phyloP scores from a whole-genome alignment of 2,797 vertebrate genomes.

The Coregonus suidteri region DNA sequence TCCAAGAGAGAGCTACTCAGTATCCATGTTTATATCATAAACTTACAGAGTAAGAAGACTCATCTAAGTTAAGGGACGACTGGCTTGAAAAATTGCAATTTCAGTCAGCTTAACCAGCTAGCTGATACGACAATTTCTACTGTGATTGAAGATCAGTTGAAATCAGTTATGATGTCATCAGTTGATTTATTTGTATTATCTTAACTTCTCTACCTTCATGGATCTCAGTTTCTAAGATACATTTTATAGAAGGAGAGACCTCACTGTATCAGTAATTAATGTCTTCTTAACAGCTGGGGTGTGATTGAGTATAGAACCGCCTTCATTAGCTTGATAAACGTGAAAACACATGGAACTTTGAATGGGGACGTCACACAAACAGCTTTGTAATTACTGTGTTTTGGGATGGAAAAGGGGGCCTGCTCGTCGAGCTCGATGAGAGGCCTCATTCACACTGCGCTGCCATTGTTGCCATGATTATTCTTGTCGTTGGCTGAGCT shows the following conservation, averaged over 20 bases:
- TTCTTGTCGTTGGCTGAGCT: conserved; percentile 69
- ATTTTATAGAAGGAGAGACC: neutral
- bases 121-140: too few species aligned
- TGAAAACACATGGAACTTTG: conserved; percentile 58
- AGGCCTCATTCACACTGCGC: conserved; percentile 65
- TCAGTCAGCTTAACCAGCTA: too few species aligned
- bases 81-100: too few species aligned
- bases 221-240: neutral
- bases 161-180: neutral
- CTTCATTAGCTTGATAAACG: conserved; percentile 60
- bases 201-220: neutral
- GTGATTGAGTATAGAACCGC: conserved; percentile 26
- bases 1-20: neutral
- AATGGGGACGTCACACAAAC: conserved; percentile 38
- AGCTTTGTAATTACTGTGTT: conserved; percentile 57
- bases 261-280: conserved; percentile 21
- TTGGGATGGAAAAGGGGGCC: conserved; percentile 50
- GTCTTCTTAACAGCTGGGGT: conserved; percentile 53
- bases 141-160: neutral
- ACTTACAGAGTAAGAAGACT: neutral
- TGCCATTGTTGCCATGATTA: conserved; percentile 64
- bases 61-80: neutral
- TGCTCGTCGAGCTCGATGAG: conserved; percentile 38
- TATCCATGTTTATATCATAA: neutral
- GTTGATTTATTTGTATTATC: neutral